Base-by-base conservation (phyloP, 2,113 vertebrate genomes). In the Cebidichthys violaceus region DNA sequence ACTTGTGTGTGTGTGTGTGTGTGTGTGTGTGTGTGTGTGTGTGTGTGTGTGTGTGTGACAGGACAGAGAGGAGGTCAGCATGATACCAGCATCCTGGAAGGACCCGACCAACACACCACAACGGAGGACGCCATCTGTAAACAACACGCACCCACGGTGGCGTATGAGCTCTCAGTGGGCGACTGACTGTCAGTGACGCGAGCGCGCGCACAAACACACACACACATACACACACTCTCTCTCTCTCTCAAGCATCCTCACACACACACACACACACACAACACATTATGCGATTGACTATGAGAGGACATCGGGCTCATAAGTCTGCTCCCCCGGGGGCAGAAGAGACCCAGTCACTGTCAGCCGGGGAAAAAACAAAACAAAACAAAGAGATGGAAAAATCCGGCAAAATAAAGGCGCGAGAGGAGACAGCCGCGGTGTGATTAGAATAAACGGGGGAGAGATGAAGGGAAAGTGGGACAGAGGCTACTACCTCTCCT, bases 401-500 rank as follows among this genome's bases (percentile, higher is more conserved):
- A 93, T 85, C 86, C 87, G 90, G 89, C 85, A 93, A 93, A 92
- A 93, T 92, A 93, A 93, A 91, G 90, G 88, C 86, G 81, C 88
- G 81, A 91, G 86, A 90, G 90, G 88, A 93, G 91, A 91, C 90
- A 92, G 92, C 88, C 72, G 27, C 70, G 62, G 90, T 92, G 92
- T 95, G 94, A 95, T 95, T 94, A 95, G 94, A 95, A 95, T 95
- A 95, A 94, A 94, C 90, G 89, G 94, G 76, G 70, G 77, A 88
- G 85, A 92, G 90, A 93, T 92, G 93, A 93, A 90, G 92, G 90
- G 81, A 85, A 82, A 90, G 87, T 75, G 87, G 84, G 90, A 91
- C 81, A 87, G 93, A 91, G 92, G 92, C 89, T 88, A 93, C 92
- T 93, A 88, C 88, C 90, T 85, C 91, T 92, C 83, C 93, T 94